phyloP scores from a whole-genome alignment of 2,113 vertebrate genomes.

The Trematocara marginatum region DNA sequence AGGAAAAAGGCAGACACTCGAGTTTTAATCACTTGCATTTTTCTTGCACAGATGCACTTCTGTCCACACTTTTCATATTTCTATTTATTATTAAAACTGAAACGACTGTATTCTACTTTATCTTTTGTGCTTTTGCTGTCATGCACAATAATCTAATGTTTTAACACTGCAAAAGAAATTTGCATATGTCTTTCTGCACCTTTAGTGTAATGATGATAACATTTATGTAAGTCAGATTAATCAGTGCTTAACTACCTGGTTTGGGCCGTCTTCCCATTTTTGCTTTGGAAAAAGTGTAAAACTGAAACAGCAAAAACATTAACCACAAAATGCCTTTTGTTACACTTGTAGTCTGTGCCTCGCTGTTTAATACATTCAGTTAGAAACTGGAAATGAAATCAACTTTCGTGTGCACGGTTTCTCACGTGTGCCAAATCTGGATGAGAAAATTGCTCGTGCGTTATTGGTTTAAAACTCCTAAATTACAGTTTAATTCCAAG shows the following conservation, averaged over 20 bases:
- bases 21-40: not conserved
- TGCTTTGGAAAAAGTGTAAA: constrained; percentile 13
- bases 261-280: not conserved
- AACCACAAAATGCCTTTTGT: constrained; percentile 4
- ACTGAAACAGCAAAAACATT: not conserved
- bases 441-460: constrained; percentile 2
- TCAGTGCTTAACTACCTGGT: not conserved
- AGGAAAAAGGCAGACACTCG: not conserved
- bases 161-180: not conserved
- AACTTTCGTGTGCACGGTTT: not conserved
- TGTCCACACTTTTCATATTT: not conserved
- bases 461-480: not conserved
- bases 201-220: not conserved
- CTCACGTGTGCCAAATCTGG: not conserved
- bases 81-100: not conserved
- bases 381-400: not conserved
- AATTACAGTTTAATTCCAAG: constrained; percentile 1
- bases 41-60: not conserved
- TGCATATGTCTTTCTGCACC: not conserved
- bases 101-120: not conserved
- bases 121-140: not conserved
- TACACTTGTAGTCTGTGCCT: not conserved
- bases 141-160: not conserved
- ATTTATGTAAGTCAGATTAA: not conserved
- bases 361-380: not conserved